Evolutionary conservation across 2,888 invertebrate species (phyloP).

Genomic region (Icerya purchasi): DNA sequence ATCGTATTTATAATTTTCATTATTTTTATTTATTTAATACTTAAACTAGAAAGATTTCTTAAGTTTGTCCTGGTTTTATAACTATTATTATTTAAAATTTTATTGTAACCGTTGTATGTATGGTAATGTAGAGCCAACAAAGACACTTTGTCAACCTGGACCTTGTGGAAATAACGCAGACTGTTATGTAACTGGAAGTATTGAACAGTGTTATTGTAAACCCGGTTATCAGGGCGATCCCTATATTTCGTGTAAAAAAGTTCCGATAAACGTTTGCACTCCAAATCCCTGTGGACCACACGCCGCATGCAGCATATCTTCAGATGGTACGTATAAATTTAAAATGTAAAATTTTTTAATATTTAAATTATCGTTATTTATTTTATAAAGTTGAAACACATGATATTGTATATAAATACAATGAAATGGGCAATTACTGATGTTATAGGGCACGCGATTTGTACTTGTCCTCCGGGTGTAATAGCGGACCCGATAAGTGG

Average conservation of each 20-base stretch:
- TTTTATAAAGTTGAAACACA: no score
- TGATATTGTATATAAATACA: no score
- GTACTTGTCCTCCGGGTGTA: slow-evolving; percentile 50
- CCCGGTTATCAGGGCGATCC: slow-evolving; percentile 56
- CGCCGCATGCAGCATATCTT: slow-evolving; percentile 44
- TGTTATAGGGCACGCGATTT: slow-evolving; percentile 33
- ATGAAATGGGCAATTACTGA: no score
- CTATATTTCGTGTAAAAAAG: slow-evolving; percentile 47
- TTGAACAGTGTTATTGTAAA: slow-evolving; percentile 65
- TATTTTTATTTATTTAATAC: not conserved
- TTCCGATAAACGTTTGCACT: slow-evolving; percentile 45
- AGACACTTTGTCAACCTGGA: slow-evolving; percentile 52
- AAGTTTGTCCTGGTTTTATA: no score
- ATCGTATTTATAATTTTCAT: slow-evolving; percentile 1
- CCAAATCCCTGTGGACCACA: slow-evolving; percentile 65
- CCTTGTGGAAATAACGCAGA: slow-evolving; percentile 65
- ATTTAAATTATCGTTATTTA: no score
- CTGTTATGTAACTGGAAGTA: slow-evolving; percentile 59
- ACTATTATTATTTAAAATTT: no score
- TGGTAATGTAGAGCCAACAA: slow-evolving; percentile 35
- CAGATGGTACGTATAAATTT: slow-evolving; percentile 33
- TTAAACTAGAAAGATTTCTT: no score
- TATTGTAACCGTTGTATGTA: slow-evolving; percentile 20
- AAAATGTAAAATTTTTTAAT: no score
- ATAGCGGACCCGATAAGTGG: slow-evolving; percentile 54